A percentile compares a stretch with the other conserved stretches of the same genome.
Conservation (phyloP, 2,113 vertebrate species). For the Megaleporinus macrocephalus region DNA sequence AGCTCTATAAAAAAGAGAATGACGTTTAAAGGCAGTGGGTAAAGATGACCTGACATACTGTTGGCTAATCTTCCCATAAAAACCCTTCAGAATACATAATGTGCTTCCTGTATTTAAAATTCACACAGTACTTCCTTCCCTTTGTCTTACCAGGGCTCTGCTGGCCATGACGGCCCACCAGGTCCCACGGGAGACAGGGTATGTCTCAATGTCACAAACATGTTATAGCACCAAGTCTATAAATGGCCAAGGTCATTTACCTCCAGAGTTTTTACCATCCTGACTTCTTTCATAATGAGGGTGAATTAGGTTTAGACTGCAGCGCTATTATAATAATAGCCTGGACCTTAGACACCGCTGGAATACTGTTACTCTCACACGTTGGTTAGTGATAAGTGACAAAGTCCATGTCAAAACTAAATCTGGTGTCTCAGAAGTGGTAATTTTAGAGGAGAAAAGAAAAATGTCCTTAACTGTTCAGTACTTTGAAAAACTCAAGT, state of each 20-base stretch:
- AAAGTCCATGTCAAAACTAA: background rate
- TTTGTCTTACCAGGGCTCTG: constrained; percentile 76
- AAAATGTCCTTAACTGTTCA: too few species aligned
- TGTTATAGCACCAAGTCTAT: background rate
- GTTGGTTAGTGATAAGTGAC: background rate
- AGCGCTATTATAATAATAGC: background rate
- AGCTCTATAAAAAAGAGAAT: background rate
- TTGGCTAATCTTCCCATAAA: background rate
- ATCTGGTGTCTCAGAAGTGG: background rate
- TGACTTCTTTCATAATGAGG: background rate
- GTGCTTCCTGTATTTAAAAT: constrained; percentile 26
- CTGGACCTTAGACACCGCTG: background rate
- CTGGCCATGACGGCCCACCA: constrained; percentile 84
- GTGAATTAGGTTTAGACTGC: background rate
- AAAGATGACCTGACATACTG: background rate
- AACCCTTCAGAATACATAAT: background rate
- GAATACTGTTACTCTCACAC: background rate
- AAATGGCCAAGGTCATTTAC: background rate
- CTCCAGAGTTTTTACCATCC: background rate
- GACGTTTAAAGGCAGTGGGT: constrained; percentile 2
- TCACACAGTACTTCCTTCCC: constrained; percentile 3
- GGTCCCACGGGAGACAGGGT: constrained; percentile 86
- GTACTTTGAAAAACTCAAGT: too few species aligned
- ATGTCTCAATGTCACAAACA: constrained; percentile 26
- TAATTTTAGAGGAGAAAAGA: too few species aligned